These are phyloP conservation scores for Sycon ciliatum DNA, from an alignment of 37 sponge, comb jelly and placozoan genomes.

Conservation along the genomic window DNA sequence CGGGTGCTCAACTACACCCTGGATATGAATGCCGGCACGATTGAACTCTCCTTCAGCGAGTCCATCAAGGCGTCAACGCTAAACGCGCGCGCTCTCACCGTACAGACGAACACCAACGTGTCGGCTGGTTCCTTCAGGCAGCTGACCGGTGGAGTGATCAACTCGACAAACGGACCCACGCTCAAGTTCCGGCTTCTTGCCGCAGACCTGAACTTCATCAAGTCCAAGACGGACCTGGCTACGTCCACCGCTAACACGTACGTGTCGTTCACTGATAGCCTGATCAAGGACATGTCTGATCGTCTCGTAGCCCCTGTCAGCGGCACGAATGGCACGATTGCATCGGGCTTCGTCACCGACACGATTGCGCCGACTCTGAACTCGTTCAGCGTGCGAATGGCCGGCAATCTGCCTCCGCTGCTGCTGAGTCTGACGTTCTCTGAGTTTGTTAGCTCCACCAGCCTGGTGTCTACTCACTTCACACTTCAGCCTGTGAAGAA, in stretches of 20 bases:
- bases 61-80: conserved; percentile 56
- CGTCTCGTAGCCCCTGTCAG: conserved; percentile 35
- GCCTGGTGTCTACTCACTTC: conserved; percentile 31
- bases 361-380: conserved; percentile 37
- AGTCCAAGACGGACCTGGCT: conserved; percentile 53
- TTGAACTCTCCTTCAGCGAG: conserved; percentile 66
- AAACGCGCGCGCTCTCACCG: conserved; percentile 12
- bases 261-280: conserved; percentile 32
- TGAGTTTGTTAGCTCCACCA: conserved; percentile 49
- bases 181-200: conserved; percentile 36
- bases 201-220: conserved; percentile 54
- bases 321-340: conserved; percentile 52
- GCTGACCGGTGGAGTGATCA: conserved; percentile 45
- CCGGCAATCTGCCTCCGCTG: conserved; percentile 20
- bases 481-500: conserved; percentile 27
- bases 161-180: conserved; percentile 9
- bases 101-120: not conserved
- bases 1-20: conserved; percentile 40
- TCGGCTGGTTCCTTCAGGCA: not conserved
- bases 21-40: conserved; percentile 58
- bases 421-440: conserved; percentile 66
- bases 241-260: conserved; percentile 37
- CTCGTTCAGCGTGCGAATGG: conserved; percentile 50
- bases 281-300: conserved; percentile 65
- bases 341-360: conserved; percentile 42